Percentiles rank a stretch among this genome's conserved stretches.
phyloP scores from a whole-genome alignment of 2,888 invertebrate genomes.

The Corbicula japonica region DNA sequence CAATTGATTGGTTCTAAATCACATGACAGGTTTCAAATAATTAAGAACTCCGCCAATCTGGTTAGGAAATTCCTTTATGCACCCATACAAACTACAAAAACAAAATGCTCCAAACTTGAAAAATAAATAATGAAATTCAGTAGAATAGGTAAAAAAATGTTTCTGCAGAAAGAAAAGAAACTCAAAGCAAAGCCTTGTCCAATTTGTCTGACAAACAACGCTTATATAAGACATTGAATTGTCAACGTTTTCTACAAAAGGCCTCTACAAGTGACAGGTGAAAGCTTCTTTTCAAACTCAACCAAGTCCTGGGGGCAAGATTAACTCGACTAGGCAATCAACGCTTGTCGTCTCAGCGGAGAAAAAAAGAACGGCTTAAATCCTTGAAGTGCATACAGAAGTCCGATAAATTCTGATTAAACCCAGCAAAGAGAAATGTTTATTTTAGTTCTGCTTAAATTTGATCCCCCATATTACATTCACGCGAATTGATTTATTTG shows the following conservation, averaged over 20 bases:
- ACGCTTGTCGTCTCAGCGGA: slow-evolving; percentile 6
- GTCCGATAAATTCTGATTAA: slow-evolving; percentile 20
- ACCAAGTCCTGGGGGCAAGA: slow-evolving; percentile 37
- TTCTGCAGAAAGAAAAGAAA: too few relatives aligned
- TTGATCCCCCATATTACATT: slow-evolving; percentile 1
- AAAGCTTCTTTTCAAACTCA: slow-evolving; percentile 34
- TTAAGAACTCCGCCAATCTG: too few relatives aligned
- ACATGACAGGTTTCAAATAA: too few relatives aligned
- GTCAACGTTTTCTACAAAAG: slow-evolving; percentile 12
- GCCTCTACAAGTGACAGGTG: slow-evolving; percentile 17
- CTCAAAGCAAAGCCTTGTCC: slow-evolving; percentile 15
- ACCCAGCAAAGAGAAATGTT: slow-evolving; percentile 21
- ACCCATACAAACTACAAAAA: too few relatives aligned
- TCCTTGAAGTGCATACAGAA: slow-evolving; percentile 25
- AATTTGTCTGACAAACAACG: slow-evolving; percentile 34
- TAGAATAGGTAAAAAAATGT: too few relatives aligned
- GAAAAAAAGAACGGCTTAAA: slow-evolving; percentile 32
- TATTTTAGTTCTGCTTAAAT: slow-evolving; percentile 30
- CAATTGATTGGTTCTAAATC: too few relatives aligned
- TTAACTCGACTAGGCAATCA: slow-evolving; percentile 29
- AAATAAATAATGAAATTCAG: too few relatives aligned
- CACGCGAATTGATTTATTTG: slow-evolving; percentile 22
- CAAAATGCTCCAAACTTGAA: too few relatives aligned
- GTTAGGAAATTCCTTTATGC: too few relatives aligned
- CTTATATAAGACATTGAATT: slow-evolving; percentile 29